Base-by-base conservation (phyloP, 2,113 vertebrate species). In the Labrus mixtus region DNA sequence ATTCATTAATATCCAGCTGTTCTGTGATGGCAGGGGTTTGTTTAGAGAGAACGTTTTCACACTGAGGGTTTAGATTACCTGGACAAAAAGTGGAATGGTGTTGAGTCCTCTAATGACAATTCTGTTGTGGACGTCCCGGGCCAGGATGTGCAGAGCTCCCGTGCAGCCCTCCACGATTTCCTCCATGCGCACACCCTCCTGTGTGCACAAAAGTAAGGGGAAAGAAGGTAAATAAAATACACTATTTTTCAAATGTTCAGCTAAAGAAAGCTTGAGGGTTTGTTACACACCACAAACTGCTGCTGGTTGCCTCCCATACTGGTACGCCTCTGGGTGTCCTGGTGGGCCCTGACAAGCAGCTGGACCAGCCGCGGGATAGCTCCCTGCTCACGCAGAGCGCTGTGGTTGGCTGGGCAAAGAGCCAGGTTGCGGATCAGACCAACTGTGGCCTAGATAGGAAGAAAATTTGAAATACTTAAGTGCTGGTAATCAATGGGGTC, bases 171-270 rank as follows among this genome's bases (percentile, higher is more conserved):
- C 98, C 0, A 99, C 98, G 1, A 99, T 99, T 87, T 99, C 98
- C 79, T 99, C 98, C 98, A 99, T 99, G 22, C 98, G 96, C 16
- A 99, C 97, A 0, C 98, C 98, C 90, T 99, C 98, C 98, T 99
- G 67, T 22, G 62, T 46, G 56, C 6, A 41, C 50, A 50, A 1
- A 1, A 36, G 46, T 48, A 11, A 39, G 8, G 19, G 23, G 43
- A 12, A 4, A 12, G 33, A 22, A 71, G 12, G 0, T 6, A 6
- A 12, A 6, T 46, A 1, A 64, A 46, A 57, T 11, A 53, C 2
- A 55, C 3, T 10, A 37, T 65, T 8, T 1, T 7, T 10, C 0
- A 0, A 22, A 55, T 8, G 3, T 46, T 15, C 0, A 56, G 54
- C 39, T 10, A 25, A 68, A 56, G 10, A 17, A 9, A 46, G 20